phyloP scores from a whole-genome alignment of 2,113 vertebrate species.

The Aptenodytes forsteri region DNA sequence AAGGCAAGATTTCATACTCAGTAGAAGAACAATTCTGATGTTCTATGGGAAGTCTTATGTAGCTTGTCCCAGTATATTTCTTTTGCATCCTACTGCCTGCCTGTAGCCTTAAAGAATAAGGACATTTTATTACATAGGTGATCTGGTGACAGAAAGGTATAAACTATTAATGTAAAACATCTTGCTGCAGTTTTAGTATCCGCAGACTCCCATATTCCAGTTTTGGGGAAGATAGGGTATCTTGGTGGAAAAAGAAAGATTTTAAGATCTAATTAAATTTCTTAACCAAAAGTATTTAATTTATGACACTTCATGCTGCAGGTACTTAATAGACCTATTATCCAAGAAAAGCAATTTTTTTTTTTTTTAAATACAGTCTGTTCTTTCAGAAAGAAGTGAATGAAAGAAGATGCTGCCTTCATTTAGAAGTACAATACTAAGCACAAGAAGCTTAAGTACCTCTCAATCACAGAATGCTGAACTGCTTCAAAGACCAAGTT shows the following conservation, averaged over 20 bases:
- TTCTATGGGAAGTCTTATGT: background rate
- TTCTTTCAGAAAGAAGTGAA: background rate
- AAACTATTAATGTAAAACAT: background rate
- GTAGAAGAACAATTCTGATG: background rate
- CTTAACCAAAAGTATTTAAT: background rate
- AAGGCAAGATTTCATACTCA: slow-evolving; percentile 21
- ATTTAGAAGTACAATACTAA: background rate
- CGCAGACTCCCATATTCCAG: background rate
- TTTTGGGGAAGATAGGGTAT: background rate
- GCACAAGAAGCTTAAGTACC: background rate
- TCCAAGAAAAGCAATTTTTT: background rate
- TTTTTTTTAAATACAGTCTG: background rate
- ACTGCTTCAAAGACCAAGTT: background rate
- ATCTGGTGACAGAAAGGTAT: background rate
- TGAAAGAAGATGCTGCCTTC: background rate
- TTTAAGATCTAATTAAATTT: background rate
- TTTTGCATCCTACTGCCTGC: background rate
- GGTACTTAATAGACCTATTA: background rate
- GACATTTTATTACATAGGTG: background rate
- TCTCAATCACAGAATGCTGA: background rate
- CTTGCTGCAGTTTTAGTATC: background rate
- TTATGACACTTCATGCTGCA: background rate
- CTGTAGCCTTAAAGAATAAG: background rate
- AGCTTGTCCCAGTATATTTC: background rate
- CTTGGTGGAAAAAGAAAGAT: background rate